phyloP scores from a whole-genome alignment of 2,888 invertebrate species.

The Sceliomorpha sp. region DNA sequence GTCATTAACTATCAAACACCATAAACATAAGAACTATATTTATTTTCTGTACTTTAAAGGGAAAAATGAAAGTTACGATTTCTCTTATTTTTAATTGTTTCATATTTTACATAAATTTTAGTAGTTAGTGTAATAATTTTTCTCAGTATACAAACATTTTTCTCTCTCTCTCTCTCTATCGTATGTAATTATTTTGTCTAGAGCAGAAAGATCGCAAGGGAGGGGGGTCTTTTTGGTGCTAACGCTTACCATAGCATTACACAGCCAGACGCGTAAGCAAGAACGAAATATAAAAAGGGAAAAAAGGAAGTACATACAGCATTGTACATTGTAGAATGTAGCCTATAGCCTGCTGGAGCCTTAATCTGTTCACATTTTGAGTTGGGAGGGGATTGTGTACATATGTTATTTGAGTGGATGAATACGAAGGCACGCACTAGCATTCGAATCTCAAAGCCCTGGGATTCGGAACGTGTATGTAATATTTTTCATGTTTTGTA shows the following conservation, averaged over 20 bases:
- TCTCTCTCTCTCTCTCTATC: too few relatives aligned
- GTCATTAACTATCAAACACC: too few relatives aligned
- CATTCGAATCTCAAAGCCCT: constrained; percentile 67
- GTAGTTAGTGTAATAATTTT: too few relatives aligned
- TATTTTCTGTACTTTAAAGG: too few relatives aligned
- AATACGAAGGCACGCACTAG: constrained; percentile 71
- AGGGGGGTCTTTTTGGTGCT: constrained; percentile 76
- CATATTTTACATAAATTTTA: too few relatives aligned
- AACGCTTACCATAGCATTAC: constrained; percentile 78
- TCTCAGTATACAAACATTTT: too few relatives aligned
- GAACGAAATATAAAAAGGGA: constrained; percentile 54
- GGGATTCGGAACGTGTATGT: constrained; percentile 72
- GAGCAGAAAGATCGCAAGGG: constrained; percentile 55
- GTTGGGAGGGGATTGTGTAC: constrained; percentile 78
- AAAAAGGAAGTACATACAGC: constrained; percentile 74
- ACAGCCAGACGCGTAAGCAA: constrained; percentile 75
- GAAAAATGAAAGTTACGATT: too few relatives aligned
- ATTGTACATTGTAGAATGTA: constrained; percentile 80
- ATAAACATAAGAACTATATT: too few relatives aligned
- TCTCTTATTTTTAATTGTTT: too few relatives aligned
- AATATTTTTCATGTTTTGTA: constrained; percentile 70
- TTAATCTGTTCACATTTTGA: constrained; percentile 79
- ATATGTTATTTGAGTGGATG: constrained; percentile 79
- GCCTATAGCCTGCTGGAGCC: constrained; percentile 80
- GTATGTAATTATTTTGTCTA: constrained; percentile 56